Base-by-base conservation (phyloP, 2,113 vertebrate species). In the Notiomystis cincta region DNA sequence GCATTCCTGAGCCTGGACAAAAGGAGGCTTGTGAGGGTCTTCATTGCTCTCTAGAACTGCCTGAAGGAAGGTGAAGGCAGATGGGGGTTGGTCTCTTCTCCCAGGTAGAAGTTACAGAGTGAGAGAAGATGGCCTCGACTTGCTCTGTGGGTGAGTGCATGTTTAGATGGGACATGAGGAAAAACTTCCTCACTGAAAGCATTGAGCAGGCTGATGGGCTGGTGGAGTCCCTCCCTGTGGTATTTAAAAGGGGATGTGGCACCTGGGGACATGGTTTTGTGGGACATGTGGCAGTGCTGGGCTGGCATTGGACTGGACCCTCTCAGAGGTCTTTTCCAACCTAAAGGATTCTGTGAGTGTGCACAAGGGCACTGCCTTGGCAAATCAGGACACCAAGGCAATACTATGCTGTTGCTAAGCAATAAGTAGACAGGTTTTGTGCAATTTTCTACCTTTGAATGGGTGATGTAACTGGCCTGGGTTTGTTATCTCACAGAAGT, bases 361-460 rank as follows among this genome's bases (percentile, higher is more conserved):
- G 18, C 58, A 53, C 65, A 71, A 79, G 17, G 71, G 62, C 91
- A 14, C 15, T 92, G 82, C 53, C 65, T 89, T 40, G 54, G 64
- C 60, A 86, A 67, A 83, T 67, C 72, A 78, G 67, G 81, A 33
- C 44, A 40, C 54, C 62, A 66, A 92, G 86, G 85, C 62, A 77
- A 45, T 66, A 10, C 64, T 47, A 6, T 71, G 86, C 80, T 89
- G 96, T 97, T 97, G 96, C 95, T 96, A 95, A 92, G 96, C 89
- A 82, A 90, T 97, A 88, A 83, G 79, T 71, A 61, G 71, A 11
- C 44, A 81, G 71, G 66, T 87, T 95, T 91, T 94, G 79, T 96
- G 71, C 56, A 83, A 62, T 87, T 95, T 95, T 87, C 51, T 84
- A 5, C 79, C 80, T 93, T 96, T 61, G 66, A 80, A 42, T 87